Evolutionary conservation across 2,797 vertebrate species (phyloP).

Genomic region (Peromyscus aztecus): DNA sequence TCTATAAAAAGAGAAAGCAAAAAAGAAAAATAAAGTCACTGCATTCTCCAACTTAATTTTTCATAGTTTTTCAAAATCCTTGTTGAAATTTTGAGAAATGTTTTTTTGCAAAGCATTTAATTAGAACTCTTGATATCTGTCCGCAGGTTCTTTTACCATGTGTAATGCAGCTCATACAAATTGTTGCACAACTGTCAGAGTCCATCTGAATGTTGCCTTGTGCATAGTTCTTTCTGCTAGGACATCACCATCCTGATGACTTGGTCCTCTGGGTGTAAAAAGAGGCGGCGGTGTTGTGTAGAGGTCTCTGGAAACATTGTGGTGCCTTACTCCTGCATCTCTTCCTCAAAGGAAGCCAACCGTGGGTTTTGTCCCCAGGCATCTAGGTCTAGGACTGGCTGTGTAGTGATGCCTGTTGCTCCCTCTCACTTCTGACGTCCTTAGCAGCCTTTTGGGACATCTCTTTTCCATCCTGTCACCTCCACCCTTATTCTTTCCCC

Average conservation of each 20-base stretch:
- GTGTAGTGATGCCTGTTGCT: background rate
- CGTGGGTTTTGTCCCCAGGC: background rate
- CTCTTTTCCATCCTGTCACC: background rate
- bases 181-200: background rate
- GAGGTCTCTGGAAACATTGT: background rate
- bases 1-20: slow-evolving; percentile 22
- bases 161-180: slow-evolving; percentile 2
- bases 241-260: background rate
- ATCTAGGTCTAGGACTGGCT: background rate
- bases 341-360: background rate
- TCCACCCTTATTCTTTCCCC: background rate
- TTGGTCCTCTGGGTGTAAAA: background rate
- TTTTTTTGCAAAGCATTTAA: slow-evolving; percentile 69
- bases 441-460: background rate
- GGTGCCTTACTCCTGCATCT: background rate
- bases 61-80: slow-evolving; percentile 46
- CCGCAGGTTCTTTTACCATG: slow-evolving; percentile 54
- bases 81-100: slow-evolving; percentile 72
- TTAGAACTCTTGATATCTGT: slow-evolving; percentile 88
- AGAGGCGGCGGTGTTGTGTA: background rate
- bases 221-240: background rate
- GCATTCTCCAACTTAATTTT: slow-evolving; percentile 59
- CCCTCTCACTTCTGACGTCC: background rate
- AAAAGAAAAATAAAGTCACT: background rate
- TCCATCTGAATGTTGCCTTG: background rate